These are phyloP conservation scores for Oikopleura albicans DNA, from an alignment of 23 tunicate genomes.

Conservation along the genomic window DNA sequence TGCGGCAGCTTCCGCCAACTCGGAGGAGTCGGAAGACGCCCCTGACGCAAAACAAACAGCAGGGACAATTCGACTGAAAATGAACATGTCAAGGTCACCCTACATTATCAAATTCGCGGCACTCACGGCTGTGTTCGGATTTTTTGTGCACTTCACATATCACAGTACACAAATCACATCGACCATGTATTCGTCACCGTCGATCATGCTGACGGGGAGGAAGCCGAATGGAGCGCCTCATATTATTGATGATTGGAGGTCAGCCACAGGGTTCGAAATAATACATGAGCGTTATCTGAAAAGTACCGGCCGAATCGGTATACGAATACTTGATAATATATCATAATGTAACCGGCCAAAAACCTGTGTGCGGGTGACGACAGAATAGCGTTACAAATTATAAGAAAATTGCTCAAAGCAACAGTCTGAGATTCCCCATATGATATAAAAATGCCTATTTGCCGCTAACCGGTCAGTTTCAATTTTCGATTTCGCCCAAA, in stretches of 20 bases:
- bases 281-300: no score
- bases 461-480: no score
- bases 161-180: constrained; percentile 72
- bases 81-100: not conserved
- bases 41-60: not conserved
- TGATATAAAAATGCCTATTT: no score
- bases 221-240: constrained; percentile 66
- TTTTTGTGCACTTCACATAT: constrained; percentile 26
- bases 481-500: no score
- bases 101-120: not conserved
- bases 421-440: no score
- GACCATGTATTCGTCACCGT: constrained; percentile 77
- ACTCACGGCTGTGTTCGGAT: not conserved
- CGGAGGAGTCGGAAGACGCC: not conserved
- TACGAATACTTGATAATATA: no score
- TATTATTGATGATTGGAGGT: constrained; percentile 92
- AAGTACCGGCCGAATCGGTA: no score
- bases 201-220: constrained; percentile 36
- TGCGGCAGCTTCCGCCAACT: not conserved
- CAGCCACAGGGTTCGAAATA: no score
- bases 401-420: no score
- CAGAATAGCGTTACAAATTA: no score
- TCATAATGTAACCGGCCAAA: no score
- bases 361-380: no score
- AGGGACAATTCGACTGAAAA: not conserved